Percentiles rank a stretch among this genome's conserved stretches.
phyloP scores from a whole-genome alignment of 2,888 invertebrate species.

The Megastigmus dorsalis region DNA sequence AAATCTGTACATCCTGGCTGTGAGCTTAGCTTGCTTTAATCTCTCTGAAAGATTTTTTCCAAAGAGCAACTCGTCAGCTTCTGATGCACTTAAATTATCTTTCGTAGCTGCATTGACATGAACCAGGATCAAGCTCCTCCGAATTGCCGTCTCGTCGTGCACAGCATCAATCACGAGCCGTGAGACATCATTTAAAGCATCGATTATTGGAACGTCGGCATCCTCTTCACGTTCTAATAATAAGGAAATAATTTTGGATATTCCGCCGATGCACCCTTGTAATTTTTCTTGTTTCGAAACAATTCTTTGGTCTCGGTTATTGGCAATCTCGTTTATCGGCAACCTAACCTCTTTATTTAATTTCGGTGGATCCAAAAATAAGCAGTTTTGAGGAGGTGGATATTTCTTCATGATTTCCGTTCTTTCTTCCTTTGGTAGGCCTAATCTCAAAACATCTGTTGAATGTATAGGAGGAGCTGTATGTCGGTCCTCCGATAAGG shows the following conservation, averaged over 20 bases:
- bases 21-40: neutral
- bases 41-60: neutral
- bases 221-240: neutral
- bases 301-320: constrained; percentile 27
- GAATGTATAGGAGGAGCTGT: constrained; percentile 14
- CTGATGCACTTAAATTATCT: constrained; percentile 19
- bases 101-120: constrained; percentile 26
- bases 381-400: constrained; percentile 29
- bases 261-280: constrained; percentile 16
- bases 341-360: constrained; percentile 33
- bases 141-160: neutral
- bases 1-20: neutral
- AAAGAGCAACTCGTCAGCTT: constrained; percentile 1
- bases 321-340: neutral
- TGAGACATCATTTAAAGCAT: neutral
- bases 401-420: constrained; percentile 30
- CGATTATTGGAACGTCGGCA: neutral
- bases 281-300: constrained; percentile 31
- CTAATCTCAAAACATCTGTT: constrained; percentile 17
- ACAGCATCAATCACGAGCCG: neutral
- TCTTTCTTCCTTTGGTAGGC: constrained; percentile 34
- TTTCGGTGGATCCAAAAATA: constrained; percentile 39
- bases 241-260: neutral
- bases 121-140: constrained; percentile 32
- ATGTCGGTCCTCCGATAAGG: constrained; percentile 16